Evolutionary conservation across 2,888 invertebrate genomes (phyloP).

Genomic region (Hemithea aestivaria): DNA sequence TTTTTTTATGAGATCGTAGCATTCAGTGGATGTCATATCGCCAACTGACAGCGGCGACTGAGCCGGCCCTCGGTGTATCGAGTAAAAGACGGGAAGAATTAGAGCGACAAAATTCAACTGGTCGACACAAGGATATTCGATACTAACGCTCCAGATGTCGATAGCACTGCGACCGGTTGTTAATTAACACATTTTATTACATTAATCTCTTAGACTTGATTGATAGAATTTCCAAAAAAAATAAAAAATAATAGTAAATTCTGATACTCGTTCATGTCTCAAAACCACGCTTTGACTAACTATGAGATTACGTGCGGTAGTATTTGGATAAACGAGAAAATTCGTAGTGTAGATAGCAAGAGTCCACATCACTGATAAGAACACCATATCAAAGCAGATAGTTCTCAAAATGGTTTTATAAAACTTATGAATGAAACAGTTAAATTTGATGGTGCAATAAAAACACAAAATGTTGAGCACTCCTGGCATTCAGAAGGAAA

Average conservation of each 20-base stretch:
- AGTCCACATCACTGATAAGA: slow-evolving; percentile 38
- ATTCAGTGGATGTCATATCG: slow-evolving; percentile 74
- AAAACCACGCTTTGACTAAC: slow-evolving; percentile 25
- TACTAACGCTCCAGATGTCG: slow-evolving; percentile 66
- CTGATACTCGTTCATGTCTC: too few species aligned
- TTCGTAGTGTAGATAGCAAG: slow-evolving; percentile 37
- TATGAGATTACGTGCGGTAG: slow-evolving; percentile 21
- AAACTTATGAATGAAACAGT: background rate
- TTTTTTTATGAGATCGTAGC: slow-evolving; percentile 72
- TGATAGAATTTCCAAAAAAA: too few species aligned
- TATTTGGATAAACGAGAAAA: slow-evolving; percentile 42
- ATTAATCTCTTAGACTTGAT: slow-evolving; percentile 4
- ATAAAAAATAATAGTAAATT: slow-evolving; percentile 4
- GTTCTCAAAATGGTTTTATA: background rate
- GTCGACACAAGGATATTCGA: slow-evolving; percentile 71
- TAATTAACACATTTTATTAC: slow-evolving; percentile 37
- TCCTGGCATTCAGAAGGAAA: slow-evolving; percentile 35
- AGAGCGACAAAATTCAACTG: slow-evolving; percentile 75
- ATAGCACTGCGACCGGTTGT: slow-evolving; percentile 61
- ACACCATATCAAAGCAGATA: slow-evolving; percentile 17
- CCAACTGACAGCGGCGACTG: slow-evolving; percentile 52
- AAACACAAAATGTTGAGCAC: slow-evolving; percentile 26
- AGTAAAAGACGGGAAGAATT: slow-evolving; percentile 66
- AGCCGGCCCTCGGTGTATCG: slow-evolving; percentile 24
- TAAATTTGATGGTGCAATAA: background rate